phyloP scores from a whole-genome alignment of 2,888 invertebrate genomes.

The Therioaphis trifolii region DNA sequence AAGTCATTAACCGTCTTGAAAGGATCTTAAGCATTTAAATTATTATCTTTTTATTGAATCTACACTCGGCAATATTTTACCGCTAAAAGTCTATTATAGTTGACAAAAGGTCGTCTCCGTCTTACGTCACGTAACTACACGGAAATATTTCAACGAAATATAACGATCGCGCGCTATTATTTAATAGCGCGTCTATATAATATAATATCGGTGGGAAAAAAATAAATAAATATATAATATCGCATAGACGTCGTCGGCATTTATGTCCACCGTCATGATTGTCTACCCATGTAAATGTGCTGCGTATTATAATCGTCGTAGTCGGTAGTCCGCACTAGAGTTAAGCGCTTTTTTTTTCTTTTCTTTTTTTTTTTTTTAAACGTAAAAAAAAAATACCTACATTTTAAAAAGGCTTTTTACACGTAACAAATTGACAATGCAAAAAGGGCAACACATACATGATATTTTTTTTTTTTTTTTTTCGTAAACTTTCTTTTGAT shows the following conservation, averaged over 20 bases:
- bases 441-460: neutral
- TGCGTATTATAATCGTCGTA: too few species aligned
- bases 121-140: neutral
- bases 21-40: neutral
- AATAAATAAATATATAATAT: neutral
- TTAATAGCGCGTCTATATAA: neutral
- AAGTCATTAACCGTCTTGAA: constrained; percentile 19
- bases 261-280: too few species aligned
- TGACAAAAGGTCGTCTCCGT: too few species aligned
- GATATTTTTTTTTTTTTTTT: neutral
- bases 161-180: neutral
- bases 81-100: neutral
- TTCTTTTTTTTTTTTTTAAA: too few species aligned
- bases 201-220: neutral
- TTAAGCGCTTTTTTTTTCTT: constrained; percentile 2
- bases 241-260: too few species aligned
- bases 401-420: neutral
- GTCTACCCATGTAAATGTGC: too few species aligned
- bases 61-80: neutral
- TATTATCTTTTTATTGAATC: constrained; percentile 8
- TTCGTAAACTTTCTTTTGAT: constrained; percentile 9
- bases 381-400: too few species aligned
- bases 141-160: neutral
- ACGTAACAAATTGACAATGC: neutral
- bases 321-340: neutral